Evolutionary conservation across 2,113 vertebrate genomes (phyloP).

Genomic region (Tympanuchus pallidicinctus): DNA sequence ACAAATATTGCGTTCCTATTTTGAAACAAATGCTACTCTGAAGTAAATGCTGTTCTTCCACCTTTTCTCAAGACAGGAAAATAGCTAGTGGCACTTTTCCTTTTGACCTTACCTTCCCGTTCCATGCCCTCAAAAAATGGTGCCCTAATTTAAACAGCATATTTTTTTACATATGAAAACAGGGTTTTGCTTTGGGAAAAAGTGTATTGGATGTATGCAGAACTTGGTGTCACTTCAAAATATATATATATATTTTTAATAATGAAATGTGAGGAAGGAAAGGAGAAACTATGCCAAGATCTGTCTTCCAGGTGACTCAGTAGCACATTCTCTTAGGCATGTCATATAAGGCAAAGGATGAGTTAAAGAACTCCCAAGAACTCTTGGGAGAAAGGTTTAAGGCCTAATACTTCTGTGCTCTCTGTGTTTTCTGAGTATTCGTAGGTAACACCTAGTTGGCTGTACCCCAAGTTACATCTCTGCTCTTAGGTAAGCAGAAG

Average conservation of each 20-base stretch:
- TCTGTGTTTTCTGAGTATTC: not conserved
- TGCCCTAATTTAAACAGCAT: not conserved
- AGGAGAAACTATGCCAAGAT: not conserved
- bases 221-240: not conserved
- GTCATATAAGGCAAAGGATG: not conserved
- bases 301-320: not conserved
- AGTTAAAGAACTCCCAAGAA: not conserved
- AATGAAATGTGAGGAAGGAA: too few species aligned
- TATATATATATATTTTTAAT: too few species aligned
- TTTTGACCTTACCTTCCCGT: not conserved
- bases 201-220: not conserved
- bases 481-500: not conserved
- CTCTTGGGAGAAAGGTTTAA: not conserved
- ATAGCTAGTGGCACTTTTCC: not conserved
- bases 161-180: not conserved
- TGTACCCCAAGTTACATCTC: not conserved
- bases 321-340: not conserved
- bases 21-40: not conserved
- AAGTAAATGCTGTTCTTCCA: not conserved
- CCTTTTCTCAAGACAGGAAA: not conserved
- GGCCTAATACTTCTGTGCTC: not conserved
- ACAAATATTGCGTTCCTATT: not conserved
- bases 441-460: rapidly evolving
- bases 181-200: not conserved
- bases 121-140: not conserved